Evolutionary conservation across 1,140 invertebrate genomes (phyloP).

Genomic region (Lordiphosa stackelbergi): DNA sequence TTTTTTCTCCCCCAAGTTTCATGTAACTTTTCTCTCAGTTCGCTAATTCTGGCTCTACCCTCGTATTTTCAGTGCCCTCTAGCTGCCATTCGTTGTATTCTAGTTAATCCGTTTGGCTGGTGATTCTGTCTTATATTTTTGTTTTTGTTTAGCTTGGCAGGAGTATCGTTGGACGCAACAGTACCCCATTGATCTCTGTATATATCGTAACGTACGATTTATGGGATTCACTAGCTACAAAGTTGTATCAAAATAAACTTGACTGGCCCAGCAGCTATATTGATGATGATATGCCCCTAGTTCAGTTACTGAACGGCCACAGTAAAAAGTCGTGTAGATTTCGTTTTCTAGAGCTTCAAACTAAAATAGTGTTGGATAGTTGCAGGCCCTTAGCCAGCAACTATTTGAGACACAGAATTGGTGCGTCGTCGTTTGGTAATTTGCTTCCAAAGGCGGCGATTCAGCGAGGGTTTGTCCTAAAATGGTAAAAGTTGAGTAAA

Average conservation of each 20-base stretch:
- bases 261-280: conserved; percentile 1
- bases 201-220: conserved; percentile 29
- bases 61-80: conserved; percentile 18
- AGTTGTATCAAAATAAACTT: conserved; percentile 66
- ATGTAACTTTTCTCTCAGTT: too few relatives aligned
- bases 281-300: conserved; percentile 1
- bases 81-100: conserved; percentile 22
- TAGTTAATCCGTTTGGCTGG: neutral
- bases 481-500: conserved; percentile 8
- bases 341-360: neutral
- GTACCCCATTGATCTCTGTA: conserved; percentile 42
- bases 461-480: conserved; percentile 79
- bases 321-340: neutral
- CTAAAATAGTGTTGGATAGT: neutral
- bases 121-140: neutral
- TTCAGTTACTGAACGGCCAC: too few relatives aligned
- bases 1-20: too few relatives aligned
- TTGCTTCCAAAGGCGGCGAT: conserved; percentile 80
- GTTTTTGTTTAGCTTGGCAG: conserved; percentile 45
- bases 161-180: conserved; percentile 61
- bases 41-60: neutral
- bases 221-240: conserved; percentile 64
- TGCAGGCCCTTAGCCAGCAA: conserved; percentile 49
- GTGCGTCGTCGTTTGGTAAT: conserved; percentile 79
- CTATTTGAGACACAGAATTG: conserved; percentile 75